Evolutionary conservation across 2,888 invertebrate genomes (phyloP), one percentile per base, ranked within the genome.

Genomic region (Coelinius sp.): DNA sequence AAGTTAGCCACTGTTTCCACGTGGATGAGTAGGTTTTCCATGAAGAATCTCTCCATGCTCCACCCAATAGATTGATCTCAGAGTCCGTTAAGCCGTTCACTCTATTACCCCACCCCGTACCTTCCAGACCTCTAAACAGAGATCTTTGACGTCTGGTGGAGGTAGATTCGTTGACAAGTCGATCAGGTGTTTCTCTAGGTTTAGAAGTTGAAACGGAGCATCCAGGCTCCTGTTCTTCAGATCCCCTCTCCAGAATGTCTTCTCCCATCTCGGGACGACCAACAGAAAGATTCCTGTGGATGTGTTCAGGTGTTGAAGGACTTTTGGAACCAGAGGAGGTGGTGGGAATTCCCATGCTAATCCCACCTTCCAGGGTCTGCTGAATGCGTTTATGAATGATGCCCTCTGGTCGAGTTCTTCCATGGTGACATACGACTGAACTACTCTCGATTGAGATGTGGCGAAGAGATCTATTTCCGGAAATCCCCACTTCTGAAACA

Each of bases 131-230:
- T 53, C 56, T 53, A 67, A 67, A 53, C 20, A 31, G n/a, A 56
- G 56, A 4, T 56, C 25, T 12, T 35, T 14, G 22, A 14, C 44
- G 4, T 53, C n/a, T 10, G 10, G 44, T 88, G 88, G 62, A 89
- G 89, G 73, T 87, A 88, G 7, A 88, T 89, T 85, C 88, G 88
- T 1, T 1, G 66, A 20, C 22, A 62, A 12, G 38, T 53, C 53
- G 0, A 35, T 44, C 4, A 71, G 31, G 5, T 25, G 31, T 7
- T 35, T n/a, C 27, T 56, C 24, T 20, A 71, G 67, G 80, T 83
- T 64, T 89, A 35, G 1, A 1, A 73, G 53, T 12, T 59, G 31
- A 41, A 59, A 67, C 0, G 73, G 73, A 14, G 73, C 89, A 89
- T 77, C 89, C 89, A 88, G 89, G 89, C 76, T 75, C 64, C 78